Conservation (phyloP, 2,113 vertebrate genomes). For the Passer domesticus region DNA sequence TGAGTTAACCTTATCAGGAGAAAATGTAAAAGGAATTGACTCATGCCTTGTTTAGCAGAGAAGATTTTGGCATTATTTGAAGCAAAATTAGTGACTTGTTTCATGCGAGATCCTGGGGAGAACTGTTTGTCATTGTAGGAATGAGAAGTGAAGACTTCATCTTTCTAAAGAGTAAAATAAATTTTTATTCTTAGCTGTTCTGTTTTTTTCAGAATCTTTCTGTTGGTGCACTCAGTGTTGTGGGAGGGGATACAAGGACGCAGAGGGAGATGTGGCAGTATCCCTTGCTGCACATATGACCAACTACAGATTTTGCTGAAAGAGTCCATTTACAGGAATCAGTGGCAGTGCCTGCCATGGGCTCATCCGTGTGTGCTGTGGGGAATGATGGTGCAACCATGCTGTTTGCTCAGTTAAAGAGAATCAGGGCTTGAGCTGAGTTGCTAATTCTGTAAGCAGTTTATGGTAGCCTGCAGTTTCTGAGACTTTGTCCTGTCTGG, state of each 20-base stretch:
- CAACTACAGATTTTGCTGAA: not conserved
- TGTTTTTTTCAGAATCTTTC: not conserved
- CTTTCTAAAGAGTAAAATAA: not conserved
- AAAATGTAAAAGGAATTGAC: not conserved
- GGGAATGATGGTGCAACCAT: fast-evolving
- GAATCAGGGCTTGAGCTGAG: not conserved
- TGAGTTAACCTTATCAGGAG: not conserved
- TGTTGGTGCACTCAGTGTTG: not conserved
- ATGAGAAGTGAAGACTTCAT: not conserved
- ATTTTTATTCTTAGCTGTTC: not conserved
- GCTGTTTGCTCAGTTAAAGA: not conserved
- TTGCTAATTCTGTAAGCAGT: not conserved
- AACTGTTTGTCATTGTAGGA: not conserved
- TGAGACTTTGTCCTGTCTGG: not conserved
- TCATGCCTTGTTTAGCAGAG: not conserved
- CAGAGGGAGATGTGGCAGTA: not conserved
- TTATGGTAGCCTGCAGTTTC: not conserved
- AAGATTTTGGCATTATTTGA: not conserved
- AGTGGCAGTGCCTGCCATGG: not conserved
- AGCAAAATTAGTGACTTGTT: not conserved
- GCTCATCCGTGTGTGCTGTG: fast-evolving
- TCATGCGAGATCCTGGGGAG: fast-evolving
- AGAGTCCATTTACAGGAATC: not conserved
- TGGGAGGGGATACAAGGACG: fast-evolving
- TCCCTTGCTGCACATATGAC: not conserved